These are phyloP conservation scores for Aleiodes sp. DNA, from an alignment of 1,140 invertebrate species.

Conservation along the genomic window DNA sequence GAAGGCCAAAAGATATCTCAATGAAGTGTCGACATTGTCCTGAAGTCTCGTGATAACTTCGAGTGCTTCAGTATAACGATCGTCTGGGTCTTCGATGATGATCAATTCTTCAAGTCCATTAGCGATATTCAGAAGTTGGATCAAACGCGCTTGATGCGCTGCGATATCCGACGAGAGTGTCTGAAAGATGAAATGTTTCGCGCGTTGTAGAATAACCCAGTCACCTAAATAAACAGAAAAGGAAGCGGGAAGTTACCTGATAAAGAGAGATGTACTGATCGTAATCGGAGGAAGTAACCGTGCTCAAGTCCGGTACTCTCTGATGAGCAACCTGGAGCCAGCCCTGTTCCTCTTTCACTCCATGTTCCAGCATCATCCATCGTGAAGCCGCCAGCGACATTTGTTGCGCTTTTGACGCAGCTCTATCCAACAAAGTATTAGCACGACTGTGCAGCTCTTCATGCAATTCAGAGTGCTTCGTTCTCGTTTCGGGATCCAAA, in stretches of 20 bases:
- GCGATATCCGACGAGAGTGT: slow-evolving; percentile 79
- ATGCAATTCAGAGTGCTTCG: slow-evolving; percentile 78
- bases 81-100: slow-evolving; percentile 76
- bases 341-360: slow-evolving; percentile 81
- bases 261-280: slow-evolving; percentile 85
- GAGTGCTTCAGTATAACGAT: slow-evolving; percentile 74
- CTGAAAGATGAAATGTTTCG: slow-evolving; percentile 54
- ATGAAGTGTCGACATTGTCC: slow-evolving; percentile 76
- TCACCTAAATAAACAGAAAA: neutral
- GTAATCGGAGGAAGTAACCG: slow-evolving; percentile 81
- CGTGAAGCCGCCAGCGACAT: slow-evolving; percentile 83
- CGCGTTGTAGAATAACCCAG: neutral
- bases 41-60: slow-evolving; percentile 76
- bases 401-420: slow-evolving; percentile 79
- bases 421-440: slow-evolving; percentile 78
- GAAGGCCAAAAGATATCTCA: slow-evolving; percentile 76
- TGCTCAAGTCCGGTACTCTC: slow-evolving; percentile 80
- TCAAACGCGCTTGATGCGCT: slow-evolving; percentile 79
- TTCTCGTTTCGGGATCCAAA: slow-evolving; percentile 80
- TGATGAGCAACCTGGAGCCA: slow-evolving; percentile 85
- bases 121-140: slow-evolving; percentile 77
- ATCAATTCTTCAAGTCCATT: slow-evolving; percentile 78
- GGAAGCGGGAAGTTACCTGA: slow-evolving; percentile 62
- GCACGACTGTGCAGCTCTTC: slow-evolving; percentile 78
- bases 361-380: slow-evolving; percentile 83